These are phyloP conservation scores for Pterocles orientalis DNA, from an alignment of 2,113 vertebrate species.

Conservation along the genomic window DNA sequence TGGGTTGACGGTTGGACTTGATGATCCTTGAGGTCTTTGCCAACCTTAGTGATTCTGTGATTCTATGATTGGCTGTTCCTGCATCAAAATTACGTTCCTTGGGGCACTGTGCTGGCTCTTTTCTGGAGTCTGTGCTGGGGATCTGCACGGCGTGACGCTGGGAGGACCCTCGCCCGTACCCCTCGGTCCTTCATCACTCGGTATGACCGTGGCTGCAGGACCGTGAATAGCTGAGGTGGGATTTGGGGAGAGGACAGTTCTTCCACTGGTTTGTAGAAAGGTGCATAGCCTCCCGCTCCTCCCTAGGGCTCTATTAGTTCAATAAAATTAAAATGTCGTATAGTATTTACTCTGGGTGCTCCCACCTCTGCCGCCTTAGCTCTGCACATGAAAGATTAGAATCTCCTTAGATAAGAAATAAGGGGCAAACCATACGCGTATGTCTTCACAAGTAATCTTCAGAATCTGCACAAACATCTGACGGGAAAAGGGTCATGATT, in stretches of 20 bases:
- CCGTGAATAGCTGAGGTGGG: background rate
- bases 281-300: background rate
- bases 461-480: background rate
- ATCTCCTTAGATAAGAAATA: background rate
- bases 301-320: background rate
- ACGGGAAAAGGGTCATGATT: background rate
- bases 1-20: no score
- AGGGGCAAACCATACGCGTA: background rate
- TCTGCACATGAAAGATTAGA: background rate
- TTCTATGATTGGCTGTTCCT: background rate
- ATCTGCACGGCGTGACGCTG: background rate
- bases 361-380: background rate
- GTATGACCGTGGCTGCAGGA: background rate
- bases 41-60: no score
- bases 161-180: background rate
- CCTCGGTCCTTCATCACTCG: background rate
- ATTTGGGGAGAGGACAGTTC: background rate
- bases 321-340: background rate
- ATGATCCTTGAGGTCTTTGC: no score
- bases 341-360: background rate
- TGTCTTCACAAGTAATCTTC: background rate
- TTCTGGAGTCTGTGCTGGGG: background rate
- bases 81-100: rapidly evolving
- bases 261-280: background rate
- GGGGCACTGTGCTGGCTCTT: background rate